These are phyloP conservation scores for Meta bourneti DNA, from an alignment of 2,888 invertebrate species.

Conservation along the genomic window DNA sequence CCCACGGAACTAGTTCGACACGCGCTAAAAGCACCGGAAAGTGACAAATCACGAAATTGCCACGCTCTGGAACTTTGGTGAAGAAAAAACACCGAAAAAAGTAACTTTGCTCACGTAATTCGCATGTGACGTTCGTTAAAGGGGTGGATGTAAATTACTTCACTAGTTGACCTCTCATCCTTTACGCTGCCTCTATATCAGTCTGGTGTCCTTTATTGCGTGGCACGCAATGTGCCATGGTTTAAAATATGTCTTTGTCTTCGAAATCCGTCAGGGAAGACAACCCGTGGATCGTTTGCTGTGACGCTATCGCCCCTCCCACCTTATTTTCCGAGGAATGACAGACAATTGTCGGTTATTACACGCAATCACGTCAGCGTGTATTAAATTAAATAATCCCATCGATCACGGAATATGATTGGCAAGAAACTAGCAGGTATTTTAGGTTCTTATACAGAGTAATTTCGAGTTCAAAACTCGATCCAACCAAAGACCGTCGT, in stretches of 20 bases:
- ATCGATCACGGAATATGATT: not conserved
- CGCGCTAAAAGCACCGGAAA: constrained; percentile 17
- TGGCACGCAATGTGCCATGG: constrained; percentile 23
- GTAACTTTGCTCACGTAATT: constrained; percentile 6
- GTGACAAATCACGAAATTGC: constrained; percentile 32
- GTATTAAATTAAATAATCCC: constrained; percentile 17
- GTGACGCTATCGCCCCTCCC: constrained; percentile 8
- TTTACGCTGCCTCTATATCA: not conserved
- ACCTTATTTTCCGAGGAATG: constrained; percentile 22
- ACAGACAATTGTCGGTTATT: not conserved
- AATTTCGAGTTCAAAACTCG: too few relatives aligned
- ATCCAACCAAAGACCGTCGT: too few relatives aligned
- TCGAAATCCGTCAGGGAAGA: constrained; percentile 4
- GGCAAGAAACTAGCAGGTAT: not conserved
- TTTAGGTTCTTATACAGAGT: not conserved
- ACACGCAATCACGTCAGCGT: constrained; percentile 19
- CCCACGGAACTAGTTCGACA: constrained; percentile 1
- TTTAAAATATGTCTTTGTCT: constrained; percentile 21
- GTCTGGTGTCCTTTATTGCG: too few relatives aligned
- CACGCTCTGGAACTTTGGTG: not conserved
- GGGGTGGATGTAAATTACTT: constrained; percentile 1
- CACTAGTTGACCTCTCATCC: constrained; percentile 12
- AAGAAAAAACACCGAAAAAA: not conserved
- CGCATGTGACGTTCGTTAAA: constrained; percentile 19
- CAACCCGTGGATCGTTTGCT: constrained; percentile 10